Evolutionary conservation across 2,888 invertebrate genomes (phyloP).

Genomic region (Tholera decimalis): DNA sequence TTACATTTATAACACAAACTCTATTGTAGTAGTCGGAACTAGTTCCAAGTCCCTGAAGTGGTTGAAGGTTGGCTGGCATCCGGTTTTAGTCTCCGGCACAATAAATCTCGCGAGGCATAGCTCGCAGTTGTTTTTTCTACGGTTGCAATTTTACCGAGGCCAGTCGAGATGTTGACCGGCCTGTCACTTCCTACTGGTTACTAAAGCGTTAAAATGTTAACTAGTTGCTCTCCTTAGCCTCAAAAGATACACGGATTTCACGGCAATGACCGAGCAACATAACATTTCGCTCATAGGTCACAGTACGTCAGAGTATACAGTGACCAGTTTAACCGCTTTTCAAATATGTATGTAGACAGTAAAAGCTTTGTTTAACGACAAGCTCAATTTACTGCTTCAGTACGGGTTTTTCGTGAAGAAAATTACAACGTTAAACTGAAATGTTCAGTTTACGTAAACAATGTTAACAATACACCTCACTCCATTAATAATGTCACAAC

Average conservation of each 20-base stretch:
- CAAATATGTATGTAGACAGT: slow-evolving; percentile 19
- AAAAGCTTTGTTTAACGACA: slow-evolving; percentile 17
- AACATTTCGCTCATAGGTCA: slow-evolving; percentile 38
- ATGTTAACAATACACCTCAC: slow-evolving; percentile 55
- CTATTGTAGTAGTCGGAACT: slow-evolving; percentile 74
- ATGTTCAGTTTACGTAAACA: slow-evolving; percentile 42
- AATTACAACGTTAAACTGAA: background rate
- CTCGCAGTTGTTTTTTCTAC: slow-evolving; percentile 74
- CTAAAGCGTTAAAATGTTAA: slow-evolving; percentile 46
- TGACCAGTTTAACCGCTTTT: slow-evolving; percentile 6
- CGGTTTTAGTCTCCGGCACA: slow-evolving; percentile 74
- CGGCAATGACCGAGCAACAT: slow-evolving; percentile 45
- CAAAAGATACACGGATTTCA: slow-evolving; percentile 33
- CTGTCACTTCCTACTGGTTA: slow-evolving; percentile 75
- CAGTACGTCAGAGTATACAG: slow-evolving; percentile 1
- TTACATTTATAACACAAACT: slow-evolving; percentile 62
- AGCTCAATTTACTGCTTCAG: slow-evolving; percentile 3
- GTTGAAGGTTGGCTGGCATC: slow-evolving; percentile 76
- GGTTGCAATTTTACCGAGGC: slow-evolving; percentile 69
- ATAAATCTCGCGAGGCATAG: slow-evolving; percentile 72
- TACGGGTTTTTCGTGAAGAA: background rate
- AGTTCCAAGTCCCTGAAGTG: slow-evolving; percentile 73
- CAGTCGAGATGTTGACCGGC: slow-evolving; percentile 67
- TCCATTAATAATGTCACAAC: slow-evolving; percentile 62
- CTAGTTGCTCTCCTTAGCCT: slow-evolving; percentile 50